These are phyloP conservation scores for Cynocephalus volans DNA, from an alignment of 2,113 vertebrate genomes.

Conservation along the genomic window DNA sequence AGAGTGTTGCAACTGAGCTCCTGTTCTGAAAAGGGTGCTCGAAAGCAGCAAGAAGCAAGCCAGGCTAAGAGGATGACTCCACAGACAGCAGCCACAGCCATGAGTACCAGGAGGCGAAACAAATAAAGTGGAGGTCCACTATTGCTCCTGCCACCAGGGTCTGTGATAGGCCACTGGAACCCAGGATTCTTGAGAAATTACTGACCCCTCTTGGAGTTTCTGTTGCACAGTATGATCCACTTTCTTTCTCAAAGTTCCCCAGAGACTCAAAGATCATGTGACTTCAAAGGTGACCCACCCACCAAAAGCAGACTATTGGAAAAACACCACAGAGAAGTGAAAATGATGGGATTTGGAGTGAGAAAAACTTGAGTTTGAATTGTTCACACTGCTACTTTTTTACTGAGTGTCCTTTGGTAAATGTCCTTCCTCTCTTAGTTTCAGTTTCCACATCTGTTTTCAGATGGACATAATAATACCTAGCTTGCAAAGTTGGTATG, in stretches of 20 bases:
- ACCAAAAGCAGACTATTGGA: conserved; percentile 34
- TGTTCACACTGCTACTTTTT: neutral
- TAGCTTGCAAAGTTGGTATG: neutral
- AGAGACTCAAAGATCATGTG: neutral
- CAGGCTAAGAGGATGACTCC: conserved; percentile 80
- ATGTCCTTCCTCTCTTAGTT: neutral
- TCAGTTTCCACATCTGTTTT: neutral
- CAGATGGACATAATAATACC: neutral
- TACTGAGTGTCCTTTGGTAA: neutral
- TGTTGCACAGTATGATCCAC: neutral
- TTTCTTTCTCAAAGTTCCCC: conserved; percentile 55
- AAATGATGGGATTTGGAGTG: neutral
- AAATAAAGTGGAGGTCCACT: neutral
- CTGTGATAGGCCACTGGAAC: neutral
- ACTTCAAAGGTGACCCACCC: neutral
- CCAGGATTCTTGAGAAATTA: neutral
- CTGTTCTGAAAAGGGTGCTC: conserved; percentile 86
- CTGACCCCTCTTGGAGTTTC: neutral
- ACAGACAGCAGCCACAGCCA: conserved; percentile 31
- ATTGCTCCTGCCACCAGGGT: neutral
- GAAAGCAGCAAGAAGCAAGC: conserved; percentile 83
- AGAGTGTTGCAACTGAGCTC: conserved; percentile 87
- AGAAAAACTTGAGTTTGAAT: neutral
- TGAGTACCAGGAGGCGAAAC: neutral
- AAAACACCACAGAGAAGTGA: neutral